Evolutionary conservation across 2,888 invertebrate species (phyloP), one percentile per base, ranked within the genome.

Genomic region (Drosophila subsilvestris): DNA sequence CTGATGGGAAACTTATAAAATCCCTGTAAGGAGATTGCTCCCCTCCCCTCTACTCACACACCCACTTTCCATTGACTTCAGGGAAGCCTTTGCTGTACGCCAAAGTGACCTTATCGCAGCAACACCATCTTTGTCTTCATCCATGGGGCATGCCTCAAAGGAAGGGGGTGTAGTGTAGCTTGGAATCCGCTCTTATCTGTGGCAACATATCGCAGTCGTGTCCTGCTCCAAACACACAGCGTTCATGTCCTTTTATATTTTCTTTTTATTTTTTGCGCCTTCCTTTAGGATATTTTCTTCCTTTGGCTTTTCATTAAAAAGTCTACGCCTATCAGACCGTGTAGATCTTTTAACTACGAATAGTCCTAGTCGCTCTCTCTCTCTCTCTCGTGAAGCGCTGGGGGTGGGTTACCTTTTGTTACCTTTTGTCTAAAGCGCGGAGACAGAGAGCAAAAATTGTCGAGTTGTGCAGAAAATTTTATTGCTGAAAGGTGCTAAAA

Each of bases 401-500:
- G 29, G 10, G 0, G 6, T 25, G 5, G 29, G 12, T 0, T 32
- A 32, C 14, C 55, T 49, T 76, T 72, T 66, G 82, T 82, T 83
- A 87, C 88, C 83, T 88, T 70, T 83, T 83, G 88, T 88, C 83
- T 83, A 82, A 73, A 82, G 80, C 78, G 75, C 74, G 82, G 82
- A 50, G 32, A 32, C 10, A 32, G 56, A n/a, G 68, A 29, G 65
- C 68, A 42, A 72, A 73, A 84, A 84, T 78, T 88, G 83, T 88
- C 79, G 88, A 84, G 84, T 86, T 86, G 67, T 78, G 83, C 83
- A 88, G 65, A 74, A 83, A 84, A 88, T 84, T 84, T 84, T 84
- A 84, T 84, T 84, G 83, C 83, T 84, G 83, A 84, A 84, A 84
- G 83, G 83, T 84, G 83, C 83, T 84, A 88, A 84, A 84, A 84